Conservation (phyloP, 2,888 invertebrate genomes). For the Diploptera punctata region DNA sequence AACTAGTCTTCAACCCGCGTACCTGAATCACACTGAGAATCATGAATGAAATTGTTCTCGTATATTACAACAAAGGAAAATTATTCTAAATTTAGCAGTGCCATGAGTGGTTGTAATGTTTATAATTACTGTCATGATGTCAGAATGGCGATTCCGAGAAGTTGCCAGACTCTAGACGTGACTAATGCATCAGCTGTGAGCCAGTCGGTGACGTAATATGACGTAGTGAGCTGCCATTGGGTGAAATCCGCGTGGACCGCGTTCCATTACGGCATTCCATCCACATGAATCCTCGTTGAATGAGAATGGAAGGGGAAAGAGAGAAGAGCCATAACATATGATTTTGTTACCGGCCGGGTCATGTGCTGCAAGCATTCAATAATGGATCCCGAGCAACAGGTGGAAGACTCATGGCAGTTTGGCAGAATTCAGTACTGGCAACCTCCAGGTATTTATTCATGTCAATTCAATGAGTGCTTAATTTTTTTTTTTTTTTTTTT, state of each 20-base stretch:
- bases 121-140: slow-evolving; percentile 12
- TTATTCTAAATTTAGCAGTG: not conserved
- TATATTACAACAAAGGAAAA: no score
- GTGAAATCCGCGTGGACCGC: not conserved
- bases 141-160: slow-evolving; percentile 3
- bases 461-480: not conserved
- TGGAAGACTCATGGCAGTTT: slow-evolving; percentile 50
- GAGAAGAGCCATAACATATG: not conserved
- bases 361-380: slow-evolving; percentile 16
- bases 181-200: slow-evolving; percentile 21
- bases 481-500: no score
- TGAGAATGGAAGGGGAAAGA: slow-evolving; percentile 5
- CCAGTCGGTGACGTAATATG: not conserved
- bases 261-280: slow-evolving; percentile 16
- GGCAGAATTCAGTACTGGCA: slow-evolving; percentile 54
- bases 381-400: slow-evolving; percentile 25
- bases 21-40: no score
- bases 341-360: slow-evolving; percentile 12
- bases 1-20: no score
- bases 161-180: slow-evolving; percentile 2
- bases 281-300: slow-evolving; percentile 8
- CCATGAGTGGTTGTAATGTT: slow-evolving; percentile 10
- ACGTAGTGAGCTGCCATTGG: not conserved
- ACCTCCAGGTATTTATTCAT: slow-evolving; percentile 53
- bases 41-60: no score